phyloP scores from a whole-genome alignment of 2,888 invertebrate species.

The Alitta virens region DNA sequence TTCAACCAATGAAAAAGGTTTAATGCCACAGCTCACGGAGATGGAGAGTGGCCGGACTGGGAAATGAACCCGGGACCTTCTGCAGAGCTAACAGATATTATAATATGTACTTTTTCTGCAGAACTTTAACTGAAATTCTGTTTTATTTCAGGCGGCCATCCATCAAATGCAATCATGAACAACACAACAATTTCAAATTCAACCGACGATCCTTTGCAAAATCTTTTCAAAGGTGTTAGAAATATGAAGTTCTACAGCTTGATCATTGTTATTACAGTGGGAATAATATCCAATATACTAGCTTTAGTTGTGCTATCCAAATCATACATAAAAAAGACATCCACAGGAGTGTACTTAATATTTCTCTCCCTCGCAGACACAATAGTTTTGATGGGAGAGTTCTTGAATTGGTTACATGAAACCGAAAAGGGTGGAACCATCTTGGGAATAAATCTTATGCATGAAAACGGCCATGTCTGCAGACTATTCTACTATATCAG shows the following conservation, averaged over 20 bases:
- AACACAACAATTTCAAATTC: no score
- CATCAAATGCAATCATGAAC: no score
- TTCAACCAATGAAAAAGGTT: no score
- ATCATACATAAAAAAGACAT: constrained; percentile 8
- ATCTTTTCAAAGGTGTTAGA: neutral
- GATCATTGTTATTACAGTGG: constrained; percentile 15
- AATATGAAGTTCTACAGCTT: constrained; percentile 6
- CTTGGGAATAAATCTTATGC: constrained; percentile 5
- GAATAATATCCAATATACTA: constrained; percentile 4
- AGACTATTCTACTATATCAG: constrained; percentile 11
- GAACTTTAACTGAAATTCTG: no score
- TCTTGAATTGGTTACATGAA: constrained; percentile 5
- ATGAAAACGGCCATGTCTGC: neutral
- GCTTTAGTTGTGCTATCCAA: constrained; percentile 10
- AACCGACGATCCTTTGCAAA: no score
- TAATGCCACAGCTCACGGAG: no score
- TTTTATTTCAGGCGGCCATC: no score
- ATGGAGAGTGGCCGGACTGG: no score
- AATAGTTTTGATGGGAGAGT: constrained; percentile 4
- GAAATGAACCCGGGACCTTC: no score
- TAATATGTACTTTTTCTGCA: no score
- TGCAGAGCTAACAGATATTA: no score
- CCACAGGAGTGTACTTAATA: constrained; percentile 15
- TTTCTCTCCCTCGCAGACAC: constrained; percentile 10
- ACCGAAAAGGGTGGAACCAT: neutral